Conservation (phyloP, 2,888 invertebrate genomes). For the Nycteola revayana region DNA sequence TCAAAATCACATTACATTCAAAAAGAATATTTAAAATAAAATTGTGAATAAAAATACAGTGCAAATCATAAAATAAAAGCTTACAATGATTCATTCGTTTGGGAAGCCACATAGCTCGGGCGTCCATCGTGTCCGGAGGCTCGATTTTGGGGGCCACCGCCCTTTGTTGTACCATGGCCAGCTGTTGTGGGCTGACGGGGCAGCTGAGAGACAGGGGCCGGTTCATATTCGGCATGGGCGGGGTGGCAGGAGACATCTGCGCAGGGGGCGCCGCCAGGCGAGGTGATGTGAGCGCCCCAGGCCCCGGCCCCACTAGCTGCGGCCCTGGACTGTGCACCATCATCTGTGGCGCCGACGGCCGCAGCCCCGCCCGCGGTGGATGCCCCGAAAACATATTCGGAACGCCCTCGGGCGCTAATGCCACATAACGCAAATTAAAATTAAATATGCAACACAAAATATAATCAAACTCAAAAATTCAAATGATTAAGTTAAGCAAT, state of each 20-base stretch:
- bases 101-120: conserved; percentile 84
- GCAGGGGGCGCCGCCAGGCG: conserved; percentile 68
- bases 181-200: conserved; percentile 62
- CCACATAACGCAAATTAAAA: conserved; percentile 62
- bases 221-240: conserved; percentile 67
- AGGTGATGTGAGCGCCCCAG: conserved; percentile 69
- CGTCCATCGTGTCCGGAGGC: conserved; percentile 82
- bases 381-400: conserved; percentile 73
- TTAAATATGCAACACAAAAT: conserved; percentile 37
- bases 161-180: conserved; percentile 66
- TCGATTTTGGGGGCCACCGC: conserved; percentile 82
- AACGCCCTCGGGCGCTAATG: conserved; percentile 75
- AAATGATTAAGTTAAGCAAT: conserved; percentile 16
- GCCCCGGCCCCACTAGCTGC: conserved; percentile 47
- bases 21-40: conserved; percentile 19
- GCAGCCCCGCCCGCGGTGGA: conserved; percentile 59
- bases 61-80: conserved; percentile 63
- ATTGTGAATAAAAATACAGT: conserved; percentile 35
- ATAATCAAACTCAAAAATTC: background rate
- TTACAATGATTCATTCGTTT: conserved; percentile 86
- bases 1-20: conserved; percentile 13
- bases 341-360: conserved; percentile 54
- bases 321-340: conserved; percentile 51
- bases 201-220: conserved; percentile 67
- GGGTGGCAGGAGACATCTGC: conserved; percentile 73